These are phyloP conservation scores for Aplodontia rufa DNA, from an alignment of 2,113 vertebrate species.

Conservation along the genomic window DNA sequence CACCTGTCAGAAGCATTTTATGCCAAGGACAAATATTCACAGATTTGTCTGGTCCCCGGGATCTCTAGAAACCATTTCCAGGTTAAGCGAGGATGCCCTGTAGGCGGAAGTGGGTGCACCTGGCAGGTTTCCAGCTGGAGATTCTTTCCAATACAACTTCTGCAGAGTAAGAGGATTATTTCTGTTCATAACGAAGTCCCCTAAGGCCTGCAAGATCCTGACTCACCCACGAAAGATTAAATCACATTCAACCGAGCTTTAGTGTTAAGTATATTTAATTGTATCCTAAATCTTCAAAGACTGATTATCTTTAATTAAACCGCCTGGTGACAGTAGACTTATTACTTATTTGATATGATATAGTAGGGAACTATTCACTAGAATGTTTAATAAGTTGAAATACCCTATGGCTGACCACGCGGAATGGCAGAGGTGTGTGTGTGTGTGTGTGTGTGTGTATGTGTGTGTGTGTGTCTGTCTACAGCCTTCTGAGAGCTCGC, in stretches of 20 bases:
- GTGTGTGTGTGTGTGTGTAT: not conserved
- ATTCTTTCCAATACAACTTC: slow-evolving; percentile 17
- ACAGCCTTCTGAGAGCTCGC: not conserved
- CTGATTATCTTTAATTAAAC: slow-evolving; percentile 72
- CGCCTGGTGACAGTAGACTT: slow-evolving; percentile 29
- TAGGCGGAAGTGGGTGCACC: not conserved
- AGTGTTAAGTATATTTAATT: slow-evolving; percentile 64
- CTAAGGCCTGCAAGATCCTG: slow-evolving; percentile 44
- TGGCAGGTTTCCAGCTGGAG: slow-evolving; percentile 22
- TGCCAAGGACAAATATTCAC: slow-evolving; percentile 51
- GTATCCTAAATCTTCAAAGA: slow-evolving; percentile 63
- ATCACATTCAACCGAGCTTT: slow-evolving; percentile 60
- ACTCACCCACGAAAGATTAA: slow-evolving; percentile 68
- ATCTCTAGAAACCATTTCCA: not conserved
- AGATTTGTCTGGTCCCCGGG: not conserved
- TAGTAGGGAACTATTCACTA: not conserved
- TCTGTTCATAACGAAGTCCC: slow-evolving; percentile 19
- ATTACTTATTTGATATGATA: slow-evolving; percentile 63
- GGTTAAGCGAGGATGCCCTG: not conserved
- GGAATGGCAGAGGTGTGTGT: not conserved
- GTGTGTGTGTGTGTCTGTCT: not conserved
- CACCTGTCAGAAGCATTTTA: slow-evolving; percentile 29
- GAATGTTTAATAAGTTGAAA: slow-evolving; percentile 55
- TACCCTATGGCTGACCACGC: not conserved
- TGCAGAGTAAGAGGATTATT: slow-evolving; percentile 11